Conservation (phyloP, 2,797 vertebrate species). For the Hydrolagus colliei region DNA sequence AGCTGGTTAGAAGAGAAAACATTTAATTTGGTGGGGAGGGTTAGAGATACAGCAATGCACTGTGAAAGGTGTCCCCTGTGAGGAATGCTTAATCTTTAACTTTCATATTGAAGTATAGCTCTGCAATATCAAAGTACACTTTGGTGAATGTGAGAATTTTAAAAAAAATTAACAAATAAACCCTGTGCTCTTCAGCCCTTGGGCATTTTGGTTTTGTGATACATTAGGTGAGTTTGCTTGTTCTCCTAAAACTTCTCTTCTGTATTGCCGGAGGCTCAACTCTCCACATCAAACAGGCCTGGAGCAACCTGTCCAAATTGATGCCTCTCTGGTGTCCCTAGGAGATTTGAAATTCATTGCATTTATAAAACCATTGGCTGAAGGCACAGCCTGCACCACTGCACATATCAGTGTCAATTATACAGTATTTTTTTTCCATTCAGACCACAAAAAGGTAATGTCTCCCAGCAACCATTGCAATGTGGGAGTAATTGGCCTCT, state of each 20-base stretch:
- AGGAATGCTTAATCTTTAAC: background rate
- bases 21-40: background rate
- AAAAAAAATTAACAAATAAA: background rate
- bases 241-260: conserved; percentile 33
- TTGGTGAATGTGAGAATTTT: conserved; percentile 17
- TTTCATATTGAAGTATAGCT: background rate
- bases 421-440: background rate
- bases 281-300: conserved; percentile 32
- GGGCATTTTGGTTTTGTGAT: background rate
- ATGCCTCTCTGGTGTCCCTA: conserved; percentile 19
- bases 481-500: too few relatives aligned
- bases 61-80: background rate
- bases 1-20: background rate
- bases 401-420: conserved; percentile 7
- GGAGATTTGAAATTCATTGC: conserved; percentile 30
- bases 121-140: conserved; percentile 8
- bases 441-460: background rate
- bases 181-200: conserved; percentile 1
- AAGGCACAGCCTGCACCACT: background rate
- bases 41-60: background rate
- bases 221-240: conserved; percentile 33
- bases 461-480: background rate
- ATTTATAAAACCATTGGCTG: conserved; percentile 9
- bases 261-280: conserved; percentile 43
- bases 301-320: conserved; percentile 11